Evolutionary conservation across 2,113 vertebrate genomes (phyloP).

Genomic region (Polypterus bichir): DNA sequence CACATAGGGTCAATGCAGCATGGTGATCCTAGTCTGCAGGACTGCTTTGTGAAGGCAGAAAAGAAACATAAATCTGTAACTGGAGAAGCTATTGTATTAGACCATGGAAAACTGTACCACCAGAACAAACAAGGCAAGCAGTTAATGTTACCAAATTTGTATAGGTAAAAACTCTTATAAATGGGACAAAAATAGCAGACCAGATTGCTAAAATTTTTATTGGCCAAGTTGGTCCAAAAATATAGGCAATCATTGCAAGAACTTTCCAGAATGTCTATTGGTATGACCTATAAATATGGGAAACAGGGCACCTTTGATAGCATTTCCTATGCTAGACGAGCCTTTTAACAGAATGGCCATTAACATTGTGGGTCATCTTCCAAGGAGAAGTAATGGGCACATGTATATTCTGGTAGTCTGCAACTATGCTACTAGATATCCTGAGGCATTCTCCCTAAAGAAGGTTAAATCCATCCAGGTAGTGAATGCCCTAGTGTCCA

Average conservation of each 20-base stretch:
- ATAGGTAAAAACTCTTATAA: too few relatives aligned
- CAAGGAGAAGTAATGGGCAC: background rate
- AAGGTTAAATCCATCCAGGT: conserved; percentile 1
- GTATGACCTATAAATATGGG: background rate
- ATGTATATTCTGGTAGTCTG: background rate
- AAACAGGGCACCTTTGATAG: background rate
- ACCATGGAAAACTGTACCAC: too few relatives aligned
- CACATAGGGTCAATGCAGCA: background rate
- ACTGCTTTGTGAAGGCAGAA: conserved; percentile 1
- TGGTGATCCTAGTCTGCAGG: background rate
- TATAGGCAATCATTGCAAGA: background rate
- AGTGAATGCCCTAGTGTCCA: too few relatives aligned
- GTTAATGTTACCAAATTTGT: too few relatives aligned
- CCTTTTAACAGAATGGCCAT: conserved; percentile 6
- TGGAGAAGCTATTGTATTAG: background rate
- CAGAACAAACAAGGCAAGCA: too few relatives aligned
- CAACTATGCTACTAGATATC: conserved; percentile 8
- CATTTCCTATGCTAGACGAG: background rate
- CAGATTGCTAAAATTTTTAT: background rate
- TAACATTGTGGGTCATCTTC: conserved; percentile 2
- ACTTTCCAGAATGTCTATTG: conserved; percentile 3
- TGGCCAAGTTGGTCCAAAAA: conserved; percentile 1
- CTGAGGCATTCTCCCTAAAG: conserved; percentile 3
- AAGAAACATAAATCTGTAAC: background rate
- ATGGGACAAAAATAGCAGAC: too few relatives aligned